Conservation (phyloP, 2,888 invertebrate species). For the Chrysodeixis includens region DNA sequence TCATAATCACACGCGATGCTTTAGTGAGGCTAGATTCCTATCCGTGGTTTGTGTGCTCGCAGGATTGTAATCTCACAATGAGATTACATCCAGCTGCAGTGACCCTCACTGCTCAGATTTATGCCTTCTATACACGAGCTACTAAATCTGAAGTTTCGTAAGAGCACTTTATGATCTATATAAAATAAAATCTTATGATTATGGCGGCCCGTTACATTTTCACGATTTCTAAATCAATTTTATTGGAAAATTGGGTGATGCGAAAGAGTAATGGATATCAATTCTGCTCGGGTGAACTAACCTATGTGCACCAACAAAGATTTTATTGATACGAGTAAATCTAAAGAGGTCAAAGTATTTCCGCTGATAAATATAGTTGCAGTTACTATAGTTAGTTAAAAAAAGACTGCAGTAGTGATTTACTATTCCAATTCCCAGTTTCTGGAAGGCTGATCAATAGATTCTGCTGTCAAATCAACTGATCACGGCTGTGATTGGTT, state of each 20-base stretch:
- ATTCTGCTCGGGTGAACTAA: neutral
- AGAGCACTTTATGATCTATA: neutral
- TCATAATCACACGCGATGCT: slow-evolving; percentile 6
- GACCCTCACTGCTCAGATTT: neutral
- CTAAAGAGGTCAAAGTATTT: too few species aligned
- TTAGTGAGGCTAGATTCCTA: neutral
- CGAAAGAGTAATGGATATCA: slow-evolving; percentile 4
- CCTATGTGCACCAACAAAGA: neutral
- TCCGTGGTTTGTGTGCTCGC: neutral
- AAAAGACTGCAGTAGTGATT: too few species aligned
- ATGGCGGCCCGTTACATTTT: neutral
- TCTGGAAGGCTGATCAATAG: too few species aligned
- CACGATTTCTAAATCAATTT: slow-evolving; percentile 1
- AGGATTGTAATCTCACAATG: slow-evolving; percentile 8
- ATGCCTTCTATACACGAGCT: slow-evolving; percentile 3
- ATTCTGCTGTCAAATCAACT: too few species aligned
- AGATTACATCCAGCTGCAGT: slow-evolving; percentile 3
- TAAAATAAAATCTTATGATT: slow-evolving; percentile 1
- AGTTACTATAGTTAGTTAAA: too few species aligned
- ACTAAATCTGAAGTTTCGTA: neutral
- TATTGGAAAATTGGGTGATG: slow-evolving; percentile 13
- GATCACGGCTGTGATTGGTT: too few species aligned
- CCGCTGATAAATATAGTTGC: too few species aligned
- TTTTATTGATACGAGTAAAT: neutral
- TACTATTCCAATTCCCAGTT: too few species aligned